Base-by-base conservation (phyloP, 2,797 vertebrate genomes). In the Setipinna tenuifilis region DNA sequence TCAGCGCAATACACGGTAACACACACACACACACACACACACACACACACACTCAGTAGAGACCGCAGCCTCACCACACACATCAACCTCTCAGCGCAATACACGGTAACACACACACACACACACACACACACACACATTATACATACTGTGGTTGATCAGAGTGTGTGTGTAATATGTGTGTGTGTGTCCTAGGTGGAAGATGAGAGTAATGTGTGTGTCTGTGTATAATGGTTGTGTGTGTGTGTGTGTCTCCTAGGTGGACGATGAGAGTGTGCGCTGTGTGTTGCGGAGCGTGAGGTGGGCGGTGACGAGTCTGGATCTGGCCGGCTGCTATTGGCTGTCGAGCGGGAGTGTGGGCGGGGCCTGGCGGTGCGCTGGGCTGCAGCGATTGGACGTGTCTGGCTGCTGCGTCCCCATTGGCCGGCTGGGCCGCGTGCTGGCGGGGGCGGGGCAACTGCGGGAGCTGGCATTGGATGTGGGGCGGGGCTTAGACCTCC, bases 311-410 rank as follows among this genome's bases (percentile, higher is more conserved):
- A 96, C 96, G 90, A 96, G 96, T 83, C 95, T 99, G 89, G 96
- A 96, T 93, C 93, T 98, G 92, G 97, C 96, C 0, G 97, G 98
- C 54, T 99, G 98, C 94, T 99, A 99, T 83, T 99, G 98, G 98
- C 91, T 99, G 85, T 93, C 96, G 0, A 95, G 96, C 50, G 90
- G 95, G 11, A 96, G 96, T 0, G 87, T 98, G 16, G 97, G 99
- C 71, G 94, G 95, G 0, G 90, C 98, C 0, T 94, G 93, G 0
- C 95, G 95, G 75, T 99, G 98, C 94, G 96, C 93, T 82, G 92
- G 93, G 83, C 94, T 99, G 92, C 96, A 97, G 0, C 96, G 94
- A 82, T 94, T 99, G 14, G 97, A 98, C 88, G 90, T 99, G 68
- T 97, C 96, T 0, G 98, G 98, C 85, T 99, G 98, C 88, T 96